A percentile compares a stretch with the other conserved stretches of the same genome.
phyloP scores from a whole-genome alignment of 2,888 invertebrate species.

The Drosophila kanekoi region DNA sequence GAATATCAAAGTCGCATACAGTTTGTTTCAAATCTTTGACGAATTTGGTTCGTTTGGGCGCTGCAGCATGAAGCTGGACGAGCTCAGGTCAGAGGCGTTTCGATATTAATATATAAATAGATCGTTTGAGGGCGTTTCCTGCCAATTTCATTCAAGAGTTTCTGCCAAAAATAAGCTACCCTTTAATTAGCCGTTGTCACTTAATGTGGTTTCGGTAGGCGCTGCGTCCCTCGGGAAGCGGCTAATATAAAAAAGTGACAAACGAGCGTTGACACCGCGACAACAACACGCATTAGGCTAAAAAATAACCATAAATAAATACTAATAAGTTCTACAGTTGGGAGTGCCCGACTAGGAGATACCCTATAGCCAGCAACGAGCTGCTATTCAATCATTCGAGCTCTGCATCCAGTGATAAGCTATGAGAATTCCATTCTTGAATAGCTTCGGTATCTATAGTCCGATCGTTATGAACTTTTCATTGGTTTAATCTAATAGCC shows the following conservation, averaged over 20 bases:
- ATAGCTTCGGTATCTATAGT: too few species aligned
- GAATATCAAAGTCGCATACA: conserved; percentile 6
- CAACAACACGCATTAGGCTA: background rate
- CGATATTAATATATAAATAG: background rate
- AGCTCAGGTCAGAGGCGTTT: conserved; percentile 26
- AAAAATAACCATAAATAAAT: background rate
- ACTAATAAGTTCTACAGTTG: too few species aligned
- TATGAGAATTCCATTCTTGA: too few species aligned
- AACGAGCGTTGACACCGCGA: conserved; percentile 18
- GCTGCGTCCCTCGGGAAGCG: conserved; percentile 39
- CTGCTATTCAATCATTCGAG: too few species aligned
- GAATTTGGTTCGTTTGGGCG: conserved; percentile 4
- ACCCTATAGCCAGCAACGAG: too few species aligned
- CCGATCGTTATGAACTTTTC: too few species aligned
- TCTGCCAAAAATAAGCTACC: conserved; percentile 58
- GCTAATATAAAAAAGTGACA: conserved; percentile 17
- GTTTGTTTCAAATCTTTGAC: conserved; percentile 15
- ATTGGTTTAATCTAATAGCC: too few species aligned
- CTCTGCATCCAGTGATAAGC: too few species aligned
- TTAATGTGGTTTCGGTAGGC: conserved; percentile 44
- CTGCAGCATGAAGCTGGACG: conserved; percentile 39
- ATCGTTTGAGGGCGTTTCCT: conserved; percentile 27
- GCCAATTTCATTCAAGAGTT: conserved; percentile 41
- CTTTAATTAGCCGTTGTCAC: conserved; percentile 59
- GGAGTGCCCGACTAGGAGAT: too few species aligned